Conservation (phyloP, 1,140 invertebrate species). For the Acromyrmex echinatior region DNA sequence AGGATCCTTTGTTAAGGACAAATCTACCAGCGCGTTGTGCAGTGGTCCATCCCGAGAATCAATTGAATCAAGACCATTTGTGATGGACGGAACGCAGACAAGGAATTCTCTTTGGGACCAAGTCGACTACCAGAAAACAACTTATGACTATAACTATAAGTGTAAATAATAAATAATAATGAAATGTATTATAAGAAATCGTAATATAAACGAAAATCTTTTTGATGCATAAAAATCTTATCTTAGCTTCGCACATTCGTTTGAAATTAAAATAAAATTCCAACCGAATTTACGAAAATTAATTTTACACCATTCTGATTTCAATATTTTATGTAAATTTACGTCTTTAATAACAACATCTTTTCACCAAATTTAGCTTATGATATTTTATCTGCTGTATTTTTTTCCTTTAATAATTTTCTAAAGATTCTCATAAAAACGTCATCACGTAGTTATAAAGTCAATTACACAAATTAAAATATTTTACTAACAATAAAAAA, state of each 20-base stretch:
- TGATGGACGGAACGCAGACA: conserved; percentile 32
- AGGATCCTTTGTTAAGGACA: conserved; percentile 57
- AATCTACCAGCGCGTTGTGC: conserved; percentile 45
- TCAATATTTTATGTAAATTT: not conserved
- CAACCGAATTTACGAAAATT: not conserved
- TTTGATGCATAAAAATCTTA: not conserved
- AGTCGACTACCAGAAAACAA: conserved; percentile 21
- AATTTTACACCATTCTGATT: not conserved
- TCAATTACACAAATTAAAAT: not conserved
- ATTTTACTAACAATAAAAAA: not conserved
- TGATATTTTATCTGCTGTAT: not conserved
- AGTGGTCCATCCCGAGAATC: conserved; percentile 29
- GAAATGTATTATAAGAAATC: conserved; percentile 1
- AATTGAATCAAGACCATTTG: conserved; percentile 58
- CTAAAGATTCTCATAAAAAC: not conserved
- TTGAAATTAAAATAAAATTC: conserved; percentile 6
- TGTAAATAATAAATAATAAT: not conserved
- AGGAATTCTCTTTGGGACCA: conserved; percentile 44
- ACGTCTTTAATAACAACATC: not conserved
- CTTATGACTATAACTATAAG: not conserved
- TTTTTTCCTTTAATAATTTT: not conserved
- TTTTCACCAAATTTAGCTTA: not conserved
- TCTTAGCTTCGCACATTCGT: not conserved
- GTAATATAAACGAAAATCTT: not conserved
- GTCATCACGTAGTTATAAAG: not conserved